phyloP scores from a whole-genome alignment of 2,888 invertebrate species.

The Gastracanthus pulcherrimus region DNA sequence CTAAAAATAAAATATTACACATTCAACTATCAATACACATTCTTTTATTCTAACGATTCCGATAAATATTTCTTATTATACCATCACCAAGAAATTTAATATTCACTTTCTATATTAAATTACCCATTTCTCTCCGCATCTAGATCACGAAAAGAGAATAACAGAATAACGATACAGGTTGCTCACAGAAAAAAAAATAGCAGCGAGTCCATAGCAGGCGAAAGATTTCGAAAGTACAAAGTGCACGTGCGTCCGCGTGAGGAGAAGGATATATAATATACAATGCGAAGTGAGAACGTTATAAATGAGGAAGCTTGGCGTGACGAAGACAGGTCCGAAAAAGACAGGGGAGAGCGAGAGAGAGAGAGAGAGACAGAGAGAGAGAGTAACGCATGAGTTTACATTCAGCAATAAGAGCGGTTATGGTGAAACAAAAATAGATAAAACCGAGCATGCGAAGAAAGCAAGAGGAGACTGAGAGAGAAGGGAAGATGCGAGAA shows the following conservation, averaged over 20 bases:
- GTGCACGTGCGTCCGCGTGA: background rate
- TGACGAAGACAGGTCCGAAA: constrained; percentile 33
- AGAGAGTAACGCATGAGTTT: constrained; percentile 35
- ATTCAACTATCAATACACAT: too few relatives aligned
- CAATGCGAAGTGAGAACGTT: constrained; percentile 26
- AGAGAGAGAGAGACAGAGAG: constrained; percentile 26
- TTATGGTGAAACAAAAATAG: constrained; percentile 26
- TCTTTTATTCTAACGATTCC: too few relatives aligned
- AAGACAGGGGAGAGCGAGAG: background rate
- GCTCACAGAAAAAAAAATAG: background rate
- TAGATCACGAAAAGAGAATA: too few relatives aligned
- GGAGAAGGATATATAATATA: background rate
- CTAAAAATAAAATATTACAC: too few relatives aligned
- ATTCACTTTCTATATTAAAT: too few relatives aligned
- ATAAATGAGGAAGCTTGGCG: constrained; percentile 36
- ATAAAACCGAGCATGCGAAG: background rate
- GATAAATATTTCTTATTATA: too few relatives aligned
- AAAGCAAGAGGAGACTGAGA: background rate
- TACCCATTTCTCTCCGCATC: too few relatives aligned
- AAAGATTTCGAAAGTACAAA: constrained; percentile 26
- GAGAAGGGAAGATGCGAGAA: too few relatives aligned
- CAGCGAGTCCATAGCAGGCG: background rate
- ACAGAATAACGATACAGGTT: too few relatives aligned
- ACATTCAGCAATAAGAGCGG: constrained; percentile 41
- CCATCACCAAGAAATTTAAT: too few relatives aligned